A percentile compares a stretch with the other conserved stretches of the same genome.
phyloP scores from a whole-genome alignment of 2,888 invertebrate species.

The Cephonodes hylas region DNA sequence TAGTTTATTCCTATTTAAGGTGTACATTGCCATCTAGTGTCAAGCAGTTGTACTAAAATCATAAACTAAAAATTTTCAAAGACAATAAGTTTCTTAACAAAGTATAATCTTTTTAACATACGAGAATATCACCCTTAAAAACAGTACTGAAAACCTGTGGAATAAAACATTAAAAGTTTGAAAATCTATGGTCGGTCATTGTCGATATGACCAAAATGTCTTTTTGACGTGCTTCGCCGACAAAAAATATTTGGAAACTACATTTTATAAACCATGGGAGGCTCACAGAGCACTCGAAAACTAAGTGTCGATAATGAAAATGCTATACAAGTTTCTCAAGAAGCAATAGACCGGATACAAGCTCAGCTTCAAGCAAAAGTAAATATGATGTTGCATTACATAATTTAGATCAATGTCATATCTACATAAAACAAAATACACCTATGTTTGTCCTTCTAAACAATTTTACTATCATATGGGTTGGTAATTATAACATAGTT shows the following conservation, averaged over 20 bases:
- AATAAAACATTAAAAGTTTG: neutral
- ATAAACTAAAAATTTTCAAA: neutral
- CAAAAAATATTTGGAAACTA: constrained; percentile 53
- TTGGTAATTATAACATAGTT: neutral
- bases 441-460: constrained; percentile 25
- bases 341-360: constrained; percentile 74
- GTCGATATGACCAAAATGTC: constrained; percentile 55
- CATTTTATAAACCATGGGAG: constrained; percentile 79
- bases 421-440: constrained; percentile 46
- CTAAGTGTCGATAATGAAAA: constrained; percentile 75
- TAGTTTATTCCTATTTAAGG: neutral
- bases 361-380: constrained; percentile 66
- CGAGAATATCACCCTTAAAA: constrained; percentile 2
- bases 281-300: constrained; percentile 79
- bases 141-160: neutral
- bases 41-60: constrained; percentile 22
- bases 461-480: neutral
- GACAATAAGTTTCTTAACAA: neutral
- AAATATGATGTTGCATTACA: constrained; percentile 72
- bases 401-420: constrained; percentile 77
- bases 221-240: constrained; percentile 71
- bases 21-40: constrained; percentile 27
- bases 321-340: constrained; percentile 75
- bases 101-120: neutral
- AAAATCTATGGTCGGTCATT: constrained; percentile 1